phyloP scores from a whole-genome alignment of 2,113 vertebrate genomes.

The Vulpes ferrilata region DNA sequence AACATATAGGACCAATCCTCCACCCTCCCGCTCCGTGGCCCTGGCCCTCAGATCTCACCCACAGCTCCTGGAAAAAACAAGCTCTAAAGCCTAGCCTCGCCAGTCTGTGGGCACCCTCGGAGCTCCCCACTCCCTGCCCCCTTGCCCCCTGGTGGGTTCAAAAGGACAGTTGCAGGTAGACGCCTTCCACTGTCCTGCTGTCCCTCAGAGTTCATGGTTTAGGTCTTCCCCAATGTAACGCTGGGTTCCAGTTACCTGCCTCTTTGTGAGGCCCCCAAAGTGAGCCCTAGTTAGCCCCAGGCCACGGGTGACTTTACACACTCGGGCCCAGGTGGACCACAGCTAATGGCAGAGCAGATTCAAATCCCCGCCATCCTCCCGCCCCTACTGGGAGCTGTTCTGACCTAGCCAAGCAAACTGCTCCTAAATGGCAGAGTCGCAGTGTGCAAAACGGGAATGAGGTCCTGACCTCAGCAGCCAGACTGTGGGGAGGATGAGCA shows the following conservation, averaged over 20 bases:
- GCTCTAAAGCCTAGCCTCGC: not conserved
- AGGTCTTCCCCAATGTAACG: not conserved
- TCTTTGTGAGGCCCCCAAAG: not conserved
- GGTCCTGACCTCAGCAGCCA: not conserved
- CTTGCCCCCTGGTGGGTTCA: not conserved
- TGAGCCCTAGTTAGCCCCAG: not conserved
- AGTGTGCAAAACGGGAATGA: not conserved
- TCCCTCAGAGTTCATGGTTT: not conserved
- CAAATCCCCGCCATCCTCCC: not conserved
- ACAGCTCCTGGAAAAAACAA: not conserved
- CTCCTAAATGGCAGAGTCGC: not conserved
- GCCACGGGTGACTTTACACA: not conserved
- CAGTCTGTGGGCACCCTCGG: not conserved
- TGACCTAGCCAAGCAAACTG: not conserved
- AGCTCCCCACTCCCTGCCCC: not conserved
- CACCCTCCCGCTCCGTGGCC: not conserved
- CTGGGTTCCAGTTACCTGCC: not conserved
- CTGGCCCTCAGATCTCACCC: not conserved
- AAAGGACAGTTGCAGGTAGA: not conserved
- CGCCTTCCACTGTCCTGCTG: not conserved
- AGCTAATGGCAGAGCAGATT: not conserved
- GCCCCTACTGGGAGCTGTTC: not conserved
- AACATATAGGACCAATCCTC: not conserved
- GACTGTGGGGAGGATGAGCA: not conserved
- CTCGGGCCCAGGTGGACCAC: not conserved